phyloP scores from a whole-genome alignment of 2,888 invertebrate genomes.

The Acrobeloides nanus region DNA sequence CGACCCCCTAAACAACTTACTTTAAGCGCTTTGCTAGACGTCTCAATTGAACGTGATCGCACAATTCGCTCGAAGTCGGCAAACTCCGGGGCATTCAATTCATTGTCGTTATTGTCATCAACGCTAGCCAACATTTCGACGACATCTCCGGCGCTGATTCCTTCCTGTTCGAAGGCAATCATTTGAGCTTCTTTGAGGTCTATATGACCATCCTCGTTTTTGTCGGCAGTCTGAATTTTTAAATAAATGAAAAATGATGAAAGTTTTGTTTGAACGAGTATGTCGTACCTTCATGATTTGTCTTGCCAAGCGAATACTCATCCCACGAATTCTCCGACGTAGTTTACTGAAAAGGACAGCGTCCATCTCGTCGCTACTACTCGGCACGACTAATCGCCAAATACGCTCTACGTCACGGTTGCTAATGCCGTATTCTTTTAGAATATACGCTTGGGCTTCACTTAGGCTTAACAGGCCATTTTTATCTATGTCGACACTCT shows the following conservation, averaged over 20 bases:
- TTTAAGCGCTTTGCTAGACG: constrained; percentile 44
- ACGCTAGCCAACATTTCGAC: constrained; percentile 46
- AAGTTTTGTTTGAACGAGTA: not conserved
- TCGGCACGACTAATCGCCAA: constrained; percentile 45
- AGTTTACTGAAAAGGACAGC: constrained; percentile 40
- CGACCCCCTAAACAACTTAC: too few relatives aligned
- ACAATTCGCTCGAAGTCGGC: constrained; percentile 48
- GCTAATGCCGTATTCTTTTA: constrained; percentile 51
- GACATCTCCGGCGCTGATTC: constrained; percentile 45
- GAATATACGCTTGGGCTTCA: constrained; percentile 46
- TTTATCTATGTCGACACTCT: constrained; percentile 44
- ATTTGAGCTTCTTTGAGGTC: constrained; percentile 48
- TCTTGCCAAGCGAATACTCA: constrained; percentile 49
- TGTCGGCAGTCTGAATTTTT: constrained; percentile 38
- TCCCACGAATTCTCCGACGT: constrained; percentile 45
- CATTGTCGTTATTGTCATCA: constrained; percentile 39
- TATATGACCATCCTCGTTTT: constrained; percentile 47
- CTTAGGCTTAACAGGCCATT: constrained; percentile 38
- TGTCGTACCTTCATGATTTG: constrained; percentile 48
- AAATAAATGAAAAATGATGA: too few relatives aligned
- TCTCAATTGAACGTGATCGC: constrained; percentile 44
- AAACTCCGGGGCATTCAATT: constrained; percentile 50
- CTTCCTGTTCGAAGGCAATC: constrained; percentile 43
- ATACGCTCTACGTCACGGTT: constrained; percentile 46
- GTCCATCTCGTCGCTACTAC: constrained; percentile 35